Evolutionary conservation across 2,888 invertebrate genomes (phyloP), one percentile per base, ranked within the genome.

Genomic region (Tribolium freemani): DNA sequence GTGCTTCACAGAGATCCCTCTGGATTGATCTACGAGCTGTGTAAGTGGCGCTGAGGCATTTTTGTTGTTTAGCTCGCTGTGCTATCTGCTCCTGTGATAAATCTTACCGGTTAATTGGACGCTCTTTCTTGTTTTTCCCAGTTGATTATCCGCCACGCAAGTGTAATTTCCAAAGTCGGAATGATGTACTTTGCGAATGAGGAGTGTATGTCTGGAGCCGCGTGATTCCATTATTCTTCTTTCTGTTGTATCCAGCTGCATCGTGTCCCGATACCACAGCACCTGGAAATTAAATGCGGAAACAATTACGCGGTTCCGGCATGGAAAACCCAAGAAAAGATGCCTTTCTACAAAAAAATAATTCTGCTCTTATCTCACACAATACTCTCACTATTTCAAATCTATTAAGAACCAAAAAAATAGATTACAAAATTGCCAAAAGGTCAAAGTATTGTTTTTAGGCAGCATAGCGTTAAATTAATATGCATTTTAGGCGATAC

Each of bases 151-250:
- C 57, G 92, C 92, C 76, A 91, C 90, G 85, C 92, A 92, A 79
- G 91, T 91, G 86, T 92, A 92, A 87, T 91, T 91, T 78, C 92
- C 92, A 84, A 92, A 92, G 87, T 92, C 92, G 78, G 90, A 89
- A 74, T 88, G 88, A 84, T 91, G 90, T 78, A 92, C 91, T 87
- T 91, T 91, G 72, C 91, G 88, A 82, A 92, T 90, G 85, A 92
- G 90, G 79, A 92, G 88, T 20, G 91, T 91, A 84, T 92, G 91
- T 79, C 91, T 87, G 80, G 91, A 90, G 69, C 91, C 91, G 77
- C 91, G 88, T 72, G 90, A 90, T 84, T 92, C 91, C 89, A 91
- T 91, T 83, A 91, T 90, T 80, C 91, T 88, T 70, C 90, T 87
- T 84, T 91, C 91, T 21, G 91, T 91, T 73, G 91, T 90, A 84